phyloP scores from a whole-genome alignment of 2,888 invertebrate genomes.

The Parasteatoda lunata region DNA sequence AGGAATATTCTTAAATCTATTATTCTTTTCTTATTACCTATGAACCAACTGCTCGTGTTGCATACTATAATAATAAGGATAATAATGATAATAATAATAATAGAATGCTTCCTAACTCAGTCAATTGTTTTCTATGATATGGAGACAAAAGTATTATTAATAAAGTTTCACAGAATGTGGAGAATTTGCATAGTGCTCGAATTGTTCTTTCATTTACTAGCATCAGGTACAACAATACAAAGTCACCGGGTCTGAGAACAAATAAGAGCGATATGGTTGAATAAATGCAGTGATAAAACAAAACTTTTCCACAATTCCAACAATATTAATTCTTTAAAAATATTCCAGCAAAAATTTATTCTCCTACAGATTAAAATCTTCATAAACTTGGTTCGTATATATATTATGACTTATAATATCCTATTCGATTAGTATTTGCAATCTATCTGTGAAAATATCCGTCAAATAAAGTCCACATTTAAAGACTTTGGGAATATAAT shows the following conservation, averaged over 20 bases:
- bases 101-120: conserved; percentile 54
- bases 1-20: conserved; percentile 64
- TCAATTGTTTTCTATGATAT: conserved; percentile 66
- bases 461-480: conserved; percentile 39
- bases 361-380: conserved; percentile 43
- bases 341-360: conserved; percentile 45
- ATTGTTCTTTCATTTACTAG: conserved; percentile 53
- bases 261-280: conserved; percentile 67
- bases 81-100: conserved; percentile 33
- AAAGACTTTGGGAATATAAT: conserved; percentile 37
- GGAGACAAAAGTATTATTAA: conserved; percentile 65
- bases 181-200: conserved; percentile 54
- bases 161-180: conserved; percentile 58
- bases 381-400: conserved; percentile 7
- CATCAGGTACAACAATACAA: conserved; percentile 65
- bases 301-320: conserved; percentile 40
- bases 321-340: conserved; percentile 42
- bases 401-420: neutral
- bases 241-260: conserved; percentile 62
- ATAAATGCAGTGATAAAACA: conserved; percentile 68
- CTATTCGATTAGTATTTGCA: conserved; percentile 14
- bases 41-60: conserved; percentile 58
- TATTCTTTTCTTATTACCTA: conserved; percentile 46
- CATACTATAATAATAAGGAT: conserved; percentile 38
- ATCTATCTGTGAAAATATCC: conserved; percentile 19